These are phyloP conservation scores for Erannis defoliaria DNA, from an alignment of 2,888 invertebrate genomes.

Conservation along the genomic window DNA sequence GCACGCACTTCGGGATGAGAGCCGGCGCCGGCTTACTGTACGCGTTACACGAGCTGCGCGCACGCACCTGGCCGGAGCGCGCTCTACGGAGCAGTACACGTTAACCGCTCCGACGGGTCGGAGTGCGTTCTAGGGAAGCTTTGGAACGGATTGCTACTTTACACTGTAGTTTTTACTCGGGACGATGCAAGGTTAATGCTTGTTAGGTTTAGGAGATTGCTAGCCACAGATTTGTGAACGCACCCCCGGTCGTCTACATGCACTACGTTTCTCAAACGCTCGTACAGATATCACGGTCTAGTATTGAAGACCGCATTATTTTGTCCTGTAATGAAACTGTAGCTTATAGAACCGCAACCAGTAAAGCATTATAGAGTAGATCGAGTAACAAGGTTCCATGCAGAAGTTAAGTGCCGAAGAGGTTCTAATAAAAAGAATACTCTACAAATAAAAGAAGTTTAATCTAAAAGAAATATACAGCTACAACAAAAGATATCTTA, in stretches of 20 bases:
- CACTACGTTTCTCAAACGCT: conserved; percentile 25
- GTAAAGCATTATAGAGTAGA: conserved; percentile 55
- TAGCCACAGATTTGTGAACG: conserved; percentile 41
- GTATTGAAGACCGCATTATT: conserved; percentile 41
- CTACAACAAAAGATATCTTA: conserved; percentile 61
- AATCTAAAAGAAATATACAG: conserved; percentile 68
- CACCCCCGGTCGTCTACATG: conserved; percentile 37
- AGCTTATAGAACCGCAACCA: conserved; percentile 63
- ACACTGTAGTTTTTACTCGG: conserved; percentile 22
- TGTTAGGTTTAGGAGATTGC: conserved; percentile 39
- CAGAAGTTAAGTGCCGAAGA: conserved; percentile 58
- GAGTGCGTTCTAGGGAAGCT: conserved; percentile 32
- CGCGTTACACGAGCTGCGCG: background rate
- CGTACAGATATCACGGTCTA: conserved; percentile 29
- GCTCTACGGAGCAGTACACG: background rate
- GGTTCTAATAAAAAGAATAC: conserved; percentile 54
- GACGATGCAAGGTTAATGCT: conserved; percentile 39
- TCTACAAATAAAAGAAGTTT: conserved; percentile 62
- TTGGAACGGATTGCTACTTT: conserved; percentile 22
- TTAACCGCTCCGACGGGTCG: background rate
- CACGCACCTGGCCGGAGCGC: background rate
- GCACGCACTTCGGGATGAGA: conserved; percentile 70
- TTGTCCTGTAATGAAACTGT: conserved; percentile 58
- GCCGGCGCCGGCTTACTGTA: conserved; percentile 55
- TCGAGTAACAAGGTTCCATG: conserved; percentile 57